Evolutionary conservation across 2,797 vertebrate genomes (phyloP), one percentile per base, ranked within the genome.

Genomic region (Pyrocephalus nanus): DNA sequence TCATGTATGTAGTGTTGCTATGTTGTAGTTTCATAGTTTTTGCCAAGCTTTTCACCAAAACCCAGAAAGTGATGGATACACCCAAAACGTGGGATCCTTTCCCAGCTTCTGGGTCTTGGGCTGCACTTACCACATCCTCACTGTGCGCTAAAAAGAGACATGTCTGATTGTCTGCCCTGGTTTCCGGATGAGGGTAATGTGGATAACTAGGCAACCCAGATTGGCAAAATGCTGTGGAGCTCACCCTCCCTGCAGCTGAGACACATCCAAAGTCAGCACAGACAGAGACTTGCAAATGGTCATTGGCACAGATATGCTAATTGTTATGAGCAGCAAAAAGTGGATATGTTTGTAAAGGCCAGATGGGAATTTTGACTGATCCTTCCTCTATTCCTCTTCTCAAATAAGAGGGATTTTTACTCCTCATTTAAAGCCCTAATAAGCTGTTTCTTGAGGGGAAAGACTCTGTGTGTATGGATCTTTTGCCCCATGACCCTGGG

Each of bases 1-100:
- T 95, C 88, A 79, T 60, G 34, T 30, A 34, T 47, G 43, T 36
- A 72, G 23, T 45, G 54, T 79, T 94, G 67, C 60, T 84, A 19
- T 78, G 83, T 61, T 84, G 71, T 85, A 55, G 53, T 90, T 88
- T 54, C 15, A 3, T 26, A 36, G 42, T 76, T 92, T 84, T 70
- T 30, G 64, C 66, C 83, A 88, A 70, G 57, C 10, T 92, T 92
- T 64, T 84, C 86, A 96, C 92, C 93, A 90, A 94, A 96, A 72
- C 48, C 58, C 77, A 79, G 82, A 81, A 94, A 73, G 1, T 30
- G 34, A 85, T n/a, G 22, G 64, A 86, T 84, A 79, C 83, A 85
- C 40, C 55, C 77, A 54, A 91, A 93, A 1, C 1, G 30, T 82
- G 74, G 66, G 60, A 94, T 84, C 8, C 12, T 81, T 81, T 92